These are phyloP conservation scores for Ypsolopha sequella DNA, from an alignment of 2,888 invertebrate species.

Conservation along the genomic window DNA sequence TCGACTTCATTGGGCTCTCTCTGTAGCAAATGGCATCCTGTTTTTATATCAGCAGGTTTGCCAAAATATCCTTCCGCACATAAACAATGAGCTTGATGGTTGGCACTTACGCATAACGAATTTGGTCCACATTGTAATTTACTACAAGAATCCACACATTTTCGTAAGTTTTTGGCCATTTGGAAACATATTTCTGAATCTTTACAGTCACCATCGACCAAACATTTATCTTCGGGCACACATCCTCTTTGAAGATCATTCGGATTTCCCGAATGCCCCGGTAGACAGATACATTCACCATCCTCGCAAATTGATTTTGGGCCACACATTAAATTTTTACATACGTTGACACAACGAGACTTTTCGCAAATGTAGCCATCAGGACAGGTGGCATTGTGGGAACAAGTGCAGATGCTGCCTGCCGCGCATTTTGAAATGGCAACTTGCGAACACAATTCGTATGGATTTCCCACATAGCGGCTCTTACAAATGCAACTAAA, in stretches of 20 bases:
- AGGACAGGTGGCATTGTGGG: constrained; percentile 79
- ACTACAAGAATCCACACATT: constrained; percentile 89
- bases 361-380: constrained; percentile 80
- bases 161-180: constrained; percentile 80
- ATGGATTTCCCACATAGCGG: constrained; percentile 89
- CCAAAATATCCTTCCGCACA: constrained; percentile 87
- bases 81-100: constrained; percentile 88
- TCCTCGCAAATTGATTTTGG: constrained; percentile 85
- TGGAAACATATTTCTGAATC: constrained; percentile 91
- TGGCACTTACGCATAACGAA: constrained; percentile 86
- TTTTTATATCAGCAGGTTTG: constrained; percentile 82
- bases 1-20: constrained; percentile 69
- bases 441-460: constrained; percentile 81
- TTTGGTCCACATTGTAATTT: constrained; percentile 93
- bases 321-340: constrained; percentile 82
- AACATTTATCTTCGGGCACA: constrained; percentile 79
- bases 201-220: constrained; percentile 85
- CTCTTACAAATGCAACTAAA: constrained; percentile 92
- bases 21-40: constrained; percentile 83
- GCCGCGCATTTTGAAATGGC: constrained; percentile 79
- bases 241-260: constrained; percentile 80
- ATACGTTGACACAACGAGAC: constrained; percentile 82
- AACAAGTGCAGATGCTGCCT: constrained; percentile 78
- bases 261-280: constrained; percentile 83
- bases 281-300: constrained; percentile 84